phyloP scores from a whole-genome alignment of 2,888 invertebrate species.

The Poecilus cupreus region DNA sequence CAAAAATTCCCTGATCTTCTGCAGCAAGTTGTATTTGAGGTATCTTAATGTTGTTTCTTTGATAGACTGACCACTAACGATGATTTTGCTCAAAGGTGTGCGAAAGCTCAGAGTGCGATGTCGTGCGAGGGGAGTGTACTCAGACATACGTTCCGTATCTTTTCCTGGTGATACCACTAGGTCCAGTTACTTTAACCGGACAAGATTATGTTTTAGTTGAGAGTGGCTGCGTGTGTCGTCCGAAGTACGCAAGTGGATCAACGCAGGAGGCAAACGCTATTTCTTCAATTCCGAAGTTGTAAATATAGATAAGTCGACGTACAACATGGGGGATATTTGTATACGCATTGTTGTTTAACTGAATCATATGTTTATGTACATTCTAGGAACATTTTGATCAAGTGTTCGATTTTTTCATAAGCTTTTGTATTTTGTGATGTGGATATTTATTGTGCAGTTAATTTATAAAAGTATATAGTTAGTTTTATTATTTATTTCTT shows the following conservation, averaged over 20 bases:
- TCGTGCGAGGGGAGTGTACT: slow-evolving; percentile 91
- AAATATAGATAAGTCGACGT: slow-evolving; percentile 57
- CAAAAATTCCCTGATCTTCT: slow-evolving; percentile 95
- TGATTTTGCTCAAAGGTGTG: slow-evolving; percentile 77
- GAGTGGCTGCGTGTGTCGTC: slow-evolving; percentile 92
- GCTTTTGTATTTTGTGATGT: slow-evolving; percentile 42
- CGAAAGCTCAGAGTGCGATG: slow-evolving; percentile 85
- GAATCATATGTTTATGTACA: slow-evolving; percentile 14
- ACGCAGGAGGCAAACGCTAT: slow-evolving; percentile 70
- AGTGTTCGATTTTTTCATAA: slow-evolving; percentile 29
- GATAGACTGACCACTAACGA: background rate
- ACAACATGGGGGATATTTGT: slow-evolving; percentile 8
- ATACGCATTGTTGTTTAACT: background rate
- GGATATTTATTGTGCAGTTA: slow-evolving; percentile 39
- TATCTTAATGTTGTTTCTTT: too few species aligned
- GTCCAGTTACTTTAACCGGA: slow-evolving; percentile 92
- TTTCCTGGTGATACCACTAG: slow-evolving; percentile 92
- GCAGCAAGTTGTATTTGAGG: slow-evolving; percentile 95
- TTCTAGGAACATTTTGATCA: background rate
- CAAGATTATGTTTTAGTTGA: slow-evolving; percentile 97
- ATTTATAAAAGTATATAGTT: slow-evolving; percentile 8
- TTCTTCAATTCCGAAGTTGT: slow-evolving; percentile 70
- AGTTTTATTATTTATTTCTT: slow-evolving; percentile 29
- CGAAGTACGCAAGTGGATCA: slow-evolving; percentile 71
- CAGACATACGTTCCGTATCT: slow-evolving; percentile 94